Evolutionary conservation across 2,797 vertebrate genomes (phyloP), one percentile per base, ranked within the genome.

Genomic region (Poecilia velifera): DNA sequence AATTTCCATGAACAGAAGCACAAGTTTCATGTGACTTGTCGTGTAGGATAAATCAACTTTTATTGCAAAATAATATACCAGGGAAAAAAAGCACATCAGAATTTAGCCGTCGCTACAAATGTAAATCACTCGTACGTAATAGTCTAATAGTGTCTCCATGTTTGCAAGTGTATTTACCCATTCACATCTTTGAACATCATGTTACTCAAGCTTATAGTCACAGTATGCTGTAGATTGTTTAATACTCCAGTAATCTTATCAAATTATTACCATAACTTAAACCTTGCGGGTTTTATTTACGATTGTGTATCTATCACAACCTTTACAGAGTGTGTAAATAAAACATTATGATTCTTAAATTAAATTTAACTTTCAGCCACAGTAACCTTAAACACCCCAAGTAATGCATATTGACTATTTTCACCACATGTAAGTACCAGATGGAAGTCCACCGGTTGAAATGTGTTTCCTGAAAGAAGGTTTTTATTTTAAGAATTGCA

Each of bases 61-160:
- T 93, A 94, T 93, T 95, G 91, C 86, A 93, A 95, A 94, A 90
- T 90, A 90, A 94, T 82, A 92, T 85, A 83, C 76, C 80, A 88
- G 87, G 82, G 88, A 88, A 91, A 72, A 77, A 86, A 89, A 90
- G 79, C 86, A 93, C 90, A 93, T 87, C 81, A 92, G 83, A 45
- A 82, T 88, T 76, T 84, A 64, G 86, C 88, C 93, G 92, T 53
- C 86, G 85, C 90, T 90, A 93, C 83, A 93, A 84, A 90, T 86
- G 88, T 94, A 92, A 90, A 90, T 93, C 90, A 84, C 85, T 86
- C 73, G 86, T 84, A 81, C 83, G 79, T 88, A 92, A 90, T 92
- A 90, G 76, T 84, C 82, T 88, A 92, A 90, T 92, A 90, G 77
- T 84, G 55, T 86, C 80, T 84, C 86, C 77, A 84, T 84, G 70